These are phyloP conservation scores for Xanthorhoe designata DNA, from an alignment of 2,888 invertebrate species.

Conservation along the genomic window DNA sequence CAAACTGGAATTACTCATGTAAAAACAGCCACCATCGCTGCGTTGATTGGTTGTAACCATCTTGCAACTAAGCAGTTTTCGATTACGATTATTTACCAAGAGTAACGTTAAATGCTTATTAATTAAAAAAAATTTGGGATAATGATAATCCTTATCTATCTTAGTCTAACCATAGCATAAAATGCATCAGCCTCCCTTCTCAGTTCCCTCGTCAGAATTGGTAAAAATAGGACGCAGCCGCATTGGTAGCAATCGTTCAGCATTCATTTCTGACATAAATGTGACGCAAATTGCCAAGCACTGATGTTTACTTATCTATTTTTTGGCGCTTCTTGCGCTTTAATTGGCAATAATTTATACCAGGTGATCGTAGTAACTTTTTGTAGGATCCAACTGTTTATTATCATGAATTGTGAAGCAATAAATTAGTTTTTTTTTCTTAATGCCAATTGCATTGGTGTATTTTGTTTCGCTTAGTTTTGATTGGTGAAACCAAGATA, in stretches of 20 bases:
- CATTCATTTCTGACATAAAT: conserved; percentile 56
- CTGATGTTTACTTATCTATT: conserved; percentile 8
- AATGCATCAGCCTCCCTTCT: conserved; percentile 49
- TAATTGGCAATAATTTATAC: conserved; percentile 12
- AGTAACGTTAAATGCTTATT: no score
- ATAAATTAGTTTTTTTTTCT: neutral
- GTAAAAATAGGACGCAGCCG: conserved; percentile 71
- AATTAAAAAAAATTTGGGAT: no score
- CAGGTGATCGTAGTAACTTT: conserved; percentile 1
- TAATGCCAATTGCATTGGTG: neutral
- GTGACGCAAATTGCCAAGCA: conserved; percentile 42
- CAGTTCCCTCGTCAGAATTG: conserved; percentile 66
- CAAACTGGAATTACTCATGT: no score
- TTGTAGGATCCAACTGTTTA: conserved; percentile 4
- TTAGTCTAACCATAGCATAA: conserved; percentile 50
- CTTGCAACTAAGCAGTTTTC: no score
- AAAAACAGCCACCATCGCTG: no score
- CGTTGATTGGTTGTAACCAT: no score
- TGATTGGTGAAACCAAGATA: no score
- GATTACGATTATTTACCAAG: no score
- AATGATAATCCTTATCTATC: no score
- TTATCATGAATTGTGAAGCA: neutral
- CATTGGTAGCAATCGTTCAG: conserved; percentile 47
- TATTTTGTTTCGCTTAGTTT: neutral
- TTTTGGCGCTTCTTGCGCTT: conserved; percentile 1